Evolutionary conservation across 2,888 invertebrate genomes (phyloP).

Genomic region (Cyclophora albipunctata): DNA sequence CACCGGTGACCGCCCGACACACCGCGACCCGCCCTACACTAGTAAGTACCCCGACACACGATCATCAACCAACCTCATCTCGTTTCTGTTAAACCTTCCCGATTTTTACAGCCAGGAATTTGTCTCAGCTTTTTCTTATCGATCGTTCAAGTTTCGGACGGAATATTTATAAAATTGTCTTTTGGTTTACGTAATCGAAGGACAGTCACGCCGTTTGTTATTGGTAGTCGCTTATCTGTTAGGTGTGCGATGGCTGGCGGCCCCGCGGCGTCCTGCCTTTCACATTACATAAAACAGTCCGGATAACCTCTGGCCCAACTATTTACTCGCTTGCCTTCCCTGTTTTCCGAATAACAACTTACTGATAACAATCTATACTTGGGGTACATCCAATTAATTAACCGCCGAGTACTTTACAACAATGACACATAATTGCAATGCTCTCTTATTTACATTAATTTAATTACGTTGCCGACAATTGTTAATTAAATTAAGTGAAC

Average conservation of each 20-base stretch:
- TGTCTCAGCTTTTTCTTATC: constrained; percentile 48
- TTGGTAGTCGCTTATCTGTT: constrained; percentile 41
- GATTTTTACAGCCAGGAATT: constrained; percentile 30
- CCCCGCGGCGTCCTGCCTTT: constrained; percentile 20
- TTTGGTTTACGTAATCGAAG: constrained; percentile 63
- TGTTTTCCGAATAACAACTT: no score
- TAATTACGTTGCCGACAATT: neutral
- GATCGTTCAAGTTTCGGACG: constrained; percentile 40
- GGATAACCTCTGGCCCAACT: constrained; percentile 18
- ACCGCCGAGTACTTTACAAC: neutral
- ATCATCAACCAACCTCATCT: constrained; percentile 4
- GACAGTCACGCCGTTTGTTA: constrained; percentile 44
- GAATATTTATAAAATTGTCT: constrained; percentile 53
- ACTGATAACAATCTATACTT: constrained; percentile 8
- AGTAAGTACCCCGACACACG: constrained; percentile 17
- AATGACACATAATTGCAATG: no score
- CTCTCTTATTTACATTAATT: neutral
- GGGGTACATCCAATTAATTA: neutral
- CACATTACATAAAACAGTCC: constrained; percentile 43
- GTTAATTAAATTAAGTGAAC: no score
- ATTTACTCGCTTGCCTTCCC: constrained; percentile 18
- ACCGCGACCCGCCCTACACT: constrained; percentile 18
- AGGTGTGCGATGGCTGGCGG: constrained; percentile 31
- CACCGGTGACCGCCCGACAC: constrained; percentile 50
- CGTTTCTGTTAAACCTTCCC: constrained; percentile 8